Evolutionary conservation across 2,113 vertebrate genomes (phyloP), one percentile per base, ranked within the genome.

Genomic region (Oryzias curvinotus): DNA sequence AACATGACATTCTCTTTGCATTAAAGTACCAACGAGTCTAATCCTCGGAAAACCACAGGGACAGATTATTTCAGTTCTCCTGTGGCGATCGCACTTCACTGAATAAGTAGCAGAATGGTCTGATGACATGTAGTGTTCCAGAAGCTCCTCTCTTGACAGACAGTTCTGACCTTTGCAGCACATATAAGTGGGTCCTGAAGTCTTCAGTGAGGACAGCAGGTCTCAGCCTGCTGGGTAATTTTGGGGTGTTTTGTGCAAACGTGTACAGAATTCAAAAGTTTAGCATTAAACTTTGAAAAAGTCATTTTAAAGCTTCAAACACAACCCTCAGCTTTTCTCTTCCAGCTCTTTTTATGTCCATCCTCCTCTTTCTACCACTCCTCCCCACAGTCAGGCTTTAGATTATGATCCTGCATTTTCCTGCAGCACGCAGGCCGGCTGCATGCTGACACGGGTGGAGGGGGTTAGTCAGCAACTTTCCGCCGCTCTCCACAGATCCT

Each of bases 221-320:
- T 1, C 82, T 93, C 58, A 91, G 92, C 80, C 86, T 91, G 78
- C 85, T 93, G 53, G 88, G 93, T 41, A 93, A 93, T 89, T 93
- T 92, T 0, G 88, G 91, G 0, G 91, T 67, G 44, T 65, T 90
- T 59, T 65, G 85, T 0, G 43, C 62, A 19, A 46, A 58, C 8
- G 12, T 12, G 10, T 36, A 36, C 36, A 13, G 10, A 23, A 23
- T 23, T 23, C 21, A 23, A 23, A 36, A 36, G 2, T 36, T 12
- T 36, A 36, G 36, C 3, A 36, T 36, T 36, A 36, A 36, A 36
- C 36, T 10, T 3, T 36, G 36, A 13, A 36, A 36, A 36, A 10
- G 36, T 36, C 36, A 36, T 12, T 36, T 36, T 3, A 47, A 57
- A 18, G 14, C 23, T 25, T 65, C 18, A 16, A 17, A 3, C 14